A percentile compares a stretch with the other conserved stretches of the same genome.
These are phyloP conservation scores for Coregonus clupeaformis DNA, from an alignment of 2,113 vertebrate species.

Conservation along the genomic window DNA sequence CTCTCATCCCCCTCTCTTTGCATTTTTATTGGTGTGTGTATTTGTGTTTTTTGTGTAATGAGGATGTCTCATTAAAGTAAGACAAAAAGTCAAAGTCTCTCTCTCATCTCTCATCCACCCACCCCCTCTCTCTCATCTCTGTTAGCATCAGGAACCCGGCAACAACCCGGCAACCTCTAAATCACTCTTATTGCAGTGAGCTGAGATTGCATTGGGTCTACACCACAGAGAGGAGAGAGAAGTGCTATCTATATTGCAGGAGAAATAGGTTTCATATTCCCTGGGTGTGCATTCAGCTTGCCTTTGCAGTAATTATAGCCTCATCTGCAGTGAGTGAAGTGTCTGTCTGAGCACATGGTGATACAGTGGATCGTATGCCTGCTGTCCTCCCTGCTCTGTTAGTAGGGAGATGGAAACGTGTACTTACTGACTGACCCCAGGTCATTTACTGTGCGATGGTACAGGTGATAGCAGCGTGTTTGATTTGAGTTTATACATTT, in stretches of 20 bases:
- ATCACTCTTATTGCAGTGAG: slow-evolving; percentile 43
- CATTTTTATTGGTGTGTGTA: too few relatives aligned
- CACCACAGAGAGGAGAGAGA: slow-evolving; percentile 17
- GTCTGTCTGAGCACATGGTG: slow-evolving; percentile 27
- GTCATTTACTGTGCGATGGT: not conserved
- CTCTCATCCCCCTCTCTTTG: not conserved
- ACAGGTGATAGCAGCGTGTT: not conserved
- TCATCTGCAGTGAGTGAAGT: slow-evolving; percentile 44
- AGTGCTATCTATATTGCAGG: slow-evolving; percentile 48
- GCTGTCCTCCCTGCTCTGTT: not conserved
- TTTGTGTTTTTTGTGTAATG: too few relatives aligned
- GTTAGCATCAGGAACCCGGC: not conserved
- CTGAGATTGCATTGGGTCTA: slow-evolving; percentile 20
- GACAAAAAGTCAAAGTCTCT: not conserved
- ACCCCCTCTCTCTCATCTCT: slow-evolving; percentile 21
- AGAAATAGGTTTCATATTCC: slow-evolving; percentile 49
- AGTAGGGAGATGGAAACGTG: not conserved
- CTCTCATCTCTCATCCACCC: not conserved
- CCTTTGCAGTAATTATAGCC: slow-evolving; percentile 50
- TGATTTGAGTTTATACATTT: not conserved
- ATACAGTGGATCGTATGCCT: slow-evolving; percentile 30
- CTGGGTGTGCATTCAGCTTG: slow-evolving; percentile 36
- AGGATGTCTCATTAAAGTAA: too few relatives aligned
- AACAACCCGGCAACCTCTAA: slow-evolving; percentile 23
- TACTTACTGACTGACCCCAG: not conserved